A percentile compares a stretch with the other conserved stretches of the same genome.
Evolutionary conservation across 1,140 invertebrate species (phyloP).

Genomic region (Thalassaphorura encarpata): DNA sequence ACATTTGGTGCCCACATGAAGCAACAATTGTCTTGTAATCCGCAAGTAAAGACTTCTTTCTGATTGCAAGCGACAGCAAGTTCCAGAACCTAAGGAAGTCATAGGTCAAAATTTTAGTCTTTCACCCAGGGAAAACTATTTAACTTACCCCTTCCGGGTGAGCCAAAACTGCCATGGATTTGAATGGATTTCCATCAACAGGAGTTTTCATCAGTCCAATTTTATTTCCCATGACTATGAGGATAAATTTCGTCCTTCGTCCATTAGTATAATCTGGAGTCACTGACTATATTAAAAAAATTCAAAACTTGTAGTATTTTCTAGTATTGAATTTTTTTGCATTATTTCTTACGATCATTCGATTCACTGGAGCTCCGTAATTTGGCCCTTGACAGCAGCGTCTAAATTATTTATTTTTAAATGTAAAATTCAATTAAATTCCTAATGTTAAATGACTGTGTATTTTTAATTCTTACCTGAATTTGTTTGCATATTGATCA

Average conservation of each 20-base stretch:
- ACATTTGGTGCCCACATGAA: constrained; percentile 51
- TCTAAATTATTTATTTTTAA: no score
- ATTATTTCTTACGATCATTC: constrained; percentile 41
- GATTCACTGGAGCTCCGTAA: constrained; percentile 48
- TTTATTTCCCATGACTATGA: constrained; percentile 15
- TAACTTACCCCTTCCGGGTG: constrained; percentile 46
- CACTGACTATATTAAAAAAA: background rate
- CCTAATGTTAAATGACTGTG: no score
- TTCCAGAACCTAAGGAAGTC: constrained; percentile 36
- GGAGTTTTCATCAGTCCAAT: constrained; percentile 26
- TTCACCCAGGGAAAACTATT: background rate
- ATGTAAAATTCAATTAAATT: no score
- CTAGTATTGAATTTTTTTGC: background rate
- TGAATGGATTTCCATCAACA: constrained; percentile 59
- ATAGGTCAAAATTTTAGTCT: background rate
- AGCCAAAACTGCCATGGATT: constrained; percentile 50
- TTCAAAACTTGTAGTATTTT: background rate
- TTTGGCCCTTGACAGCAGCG: constrained; percentile 53
- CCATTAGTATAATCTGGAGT: background rate
- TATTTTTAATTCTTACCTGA: constrained; percentile 51
- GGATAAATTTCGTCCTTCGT: constrained; percentile 10
- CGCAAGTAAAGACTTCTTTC: constrained; percentile 48
- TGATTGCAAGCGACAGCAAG: constrained; percentile 38
- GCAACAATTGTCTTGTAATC: constrained; percentile 44
- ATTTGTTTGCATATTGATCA: constrained; percentile 35